phyloP scores from a whole-genome alignment of 1,140 invertebrate genomes.

The Caenorhabditis briggsae region DNA sequence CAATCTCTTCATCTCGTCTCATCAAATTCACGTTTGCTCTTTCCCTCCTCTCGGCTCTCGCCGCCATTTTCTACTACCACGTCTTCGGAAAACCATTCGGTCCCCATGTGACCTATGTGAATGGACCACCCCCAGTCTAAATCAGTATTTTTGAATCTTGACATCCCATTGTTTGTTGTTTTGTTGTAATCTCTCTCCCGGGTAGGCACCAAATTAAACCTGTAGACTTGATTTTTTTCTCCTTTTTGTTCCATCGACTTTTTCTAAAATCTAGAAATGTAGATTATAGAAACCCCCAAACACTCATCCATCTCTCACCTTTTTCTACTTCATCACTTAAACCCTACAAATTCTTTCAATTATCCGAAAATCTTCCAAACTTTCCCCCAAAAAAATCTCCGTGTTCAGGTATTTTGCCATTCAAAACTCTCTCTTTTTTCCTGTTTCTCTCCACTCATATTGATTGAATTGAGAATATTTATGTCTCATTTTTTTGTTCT shows the following conservation, averaged over 20 bases:
- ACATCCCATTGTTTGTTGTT: not conserved
- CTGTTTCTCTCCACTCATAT: slow-evolving; percentile 49
- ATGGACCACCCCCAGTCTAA: slow-evolving; percentile 68
- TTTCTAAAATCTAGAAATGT: not conserved
- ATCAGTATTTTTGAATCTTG: slow-evolving; percentile 23
- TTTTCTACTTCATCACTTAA: not conserved
- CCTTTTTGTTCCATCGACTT: not conserved
- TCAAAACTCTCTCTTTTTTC: slow-evolving; percentile 18
- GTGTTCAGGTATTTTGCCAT: slow-evolving; percentile 47
- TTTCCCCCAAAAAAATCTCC: slow-evolving; percentile 51
- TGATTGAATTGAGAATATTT: slow-evolving; percentile 8
- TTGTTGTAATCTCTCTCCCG: slow-evolving; percentile 52
- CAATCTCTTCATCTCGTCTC: slow-evolving; percentile 53
- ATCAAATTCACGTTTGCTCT: slow-evolving; percentile 63
- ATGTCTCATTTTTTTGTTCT: not conserved
- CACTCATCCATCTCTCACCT: not conserved
- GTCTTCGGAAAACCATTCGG: slow-evolving; percentile 64
- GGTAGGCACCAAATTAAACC: slow-evolving; percentile 51
- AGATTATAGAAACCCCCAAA: not conserved
- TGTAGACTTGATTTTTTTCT: slow-evolving; percentile 28
- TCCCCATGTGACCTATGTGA: slow-evolving; percentile 66
- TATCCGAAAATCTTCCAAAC: slow-evolving; percentile 45
- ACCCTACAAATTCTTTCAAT: slow-evolving; percentile 25
- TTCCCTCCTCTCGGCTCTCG: slow-evolving; percentile 60
- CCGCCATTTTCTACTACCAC: slow-evolving; percentile 58